Conservation (phyloP, 2,888 invertebrate species). For the Epinotia demarniana region DNA sequence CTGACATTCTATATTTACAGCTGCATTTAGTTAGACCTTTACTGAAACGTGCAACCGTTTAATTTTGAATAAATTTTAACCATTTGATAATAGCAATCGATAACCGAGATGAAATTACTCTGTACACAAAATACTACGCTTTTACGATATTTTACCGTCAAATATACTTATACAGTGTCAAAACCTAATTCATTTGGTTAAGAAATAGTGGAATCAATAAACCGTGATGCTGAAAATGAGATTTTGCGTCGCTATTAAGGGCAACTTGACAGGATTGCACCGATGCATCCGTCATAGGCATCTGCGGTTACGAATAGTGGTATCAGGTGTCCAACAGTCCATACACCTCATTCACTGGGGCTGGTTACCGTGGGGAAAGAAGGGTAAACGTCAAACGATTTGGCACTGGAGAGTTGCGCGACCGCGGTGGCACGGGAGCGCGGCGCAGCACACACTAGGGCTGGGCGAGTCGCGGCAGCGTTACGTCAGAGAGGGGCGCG, state of each 20-base stretch:
- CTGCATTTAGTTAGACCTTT: constrained; percentile 47
- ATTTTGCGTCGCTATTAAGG: constrained; percentile 70
- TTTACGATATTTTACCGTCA: neutral
- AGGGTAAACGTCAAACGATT: constrained; percentile 80
- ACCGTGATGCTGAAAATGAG: constrained; percentile 56
- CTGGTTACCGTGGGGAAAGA: constrained; percentile 69
- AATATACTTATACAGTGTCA: neutral
- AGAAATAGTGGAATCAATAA: constrained; percentile 45
- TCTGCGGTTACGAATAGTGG: constrained; percentile 59
- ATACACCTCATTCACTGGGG: constrained; percentile 77
- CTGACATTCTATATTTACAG: constrained; percentile 43
- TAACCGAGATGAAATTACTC: constrained; percentile 33
- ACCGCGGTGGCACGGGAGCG: constrained; percentile 69
- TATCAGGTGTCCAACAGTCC: constrained; percentile 60
- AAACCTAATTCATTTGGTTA: constrained; percentile 35
- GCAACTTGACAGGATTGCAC: constrained; percentile 76
- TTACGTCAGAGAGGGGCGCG: constrained; percentile 81
- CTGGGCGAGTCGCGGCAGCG: constrained; percentile 78
- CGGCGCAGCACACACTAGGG: constrained; percentile 83
- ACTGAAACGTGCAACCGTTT: neutral
- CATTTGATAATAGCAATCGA: constrained; percentile 35
- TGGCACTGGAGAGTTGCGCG: constrained; percentile 75
- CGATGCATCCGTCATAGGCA: constrained; percentile 74
- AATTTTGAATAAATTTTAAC: constrained; percentile 14
- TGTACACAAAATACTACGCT: neutral